Conservation (phyloP, 2,113 vertebrate species). For the Hemiscyllium ocellatum region DNA sequence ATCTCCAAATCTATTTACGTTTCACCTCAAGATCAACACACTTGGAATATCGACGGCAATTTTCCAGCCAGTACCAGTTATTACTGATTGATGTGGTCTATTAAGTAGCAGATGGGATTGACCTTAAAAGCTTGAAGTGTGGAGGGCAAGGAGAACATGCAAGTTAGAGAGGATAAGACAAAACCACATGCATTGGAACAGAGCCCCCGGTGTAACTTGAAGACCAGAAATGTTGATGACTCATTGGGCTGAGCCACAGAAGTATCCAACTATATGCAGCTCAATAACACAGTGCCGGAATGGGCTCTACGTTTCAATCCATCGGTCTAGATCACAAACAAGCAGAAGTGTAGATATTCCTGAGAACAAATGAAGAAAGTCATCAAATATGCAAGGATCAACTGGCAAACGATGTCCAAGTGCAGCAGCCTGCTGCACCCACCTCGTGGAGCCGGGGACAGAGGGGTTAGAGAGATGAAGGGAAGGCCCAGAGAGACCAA, state of each 20-base stretch:
- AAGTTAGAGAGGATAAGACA: background rate
- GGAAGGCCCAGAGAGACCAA: no score
- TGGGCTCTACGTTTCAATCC: no score
- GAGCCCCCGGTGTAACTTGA: background rate
- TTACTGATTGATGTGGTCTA: background rate
- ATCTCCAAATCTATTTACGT: background rate
- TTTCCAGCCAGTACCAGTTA: background rate
- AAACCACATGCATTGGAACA: background rate
- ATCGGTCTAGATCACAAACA: background rate
- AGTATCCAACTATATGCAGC: background rate
- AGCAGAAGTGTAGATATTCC: background rate
- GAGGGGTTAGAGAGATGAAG: no score
- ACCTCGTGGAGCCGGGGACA: no score
- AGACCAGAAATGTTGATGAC: background rate
- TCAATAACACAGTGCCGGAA: background rate
- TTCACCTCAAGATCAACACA: background rate
- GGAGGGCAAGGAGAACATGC: background rate
- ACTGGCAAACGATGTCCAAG: no score
- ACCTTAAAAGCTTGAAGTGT: background rate
- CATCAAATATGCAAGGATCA: background rate
- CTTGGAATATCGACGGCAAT: background rate
- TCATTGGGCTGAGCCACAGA: no score
- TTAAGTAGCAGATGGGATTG: background rate
- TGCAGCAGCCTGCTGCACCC: no score
- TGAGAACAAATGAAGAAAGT: background rate